A percentile compares a stretch with the other conserved stretches of the same genome.
Evolutionary conservation across 2,888 invertebrate genomes (phyloP).

Genomic region (Nowickia ferox): DNA sequence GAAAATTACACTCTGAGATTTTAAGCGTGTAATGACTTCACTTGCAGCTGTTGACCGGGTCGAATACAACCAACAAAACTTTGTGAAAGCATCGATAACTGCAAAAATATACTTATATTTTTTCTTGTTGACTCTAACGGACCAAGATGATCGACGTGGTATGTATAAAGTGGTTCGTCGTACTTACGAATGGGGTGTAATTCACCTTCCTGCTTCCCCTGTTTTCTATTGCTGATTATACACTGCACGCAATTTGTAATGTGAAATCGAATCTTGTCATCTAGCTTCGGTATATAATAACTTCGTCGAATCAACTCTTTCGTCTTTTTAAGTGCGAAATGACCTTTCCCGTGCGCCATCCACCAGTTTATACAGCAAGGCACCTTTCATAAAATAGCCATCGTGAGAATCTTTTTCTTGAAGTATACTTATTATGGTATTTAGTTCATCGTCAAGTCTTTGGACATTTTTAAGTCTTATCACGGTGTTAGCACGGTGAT

Average conservation of each 20-base stretch:
- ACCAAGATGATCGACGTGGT: not conserved
- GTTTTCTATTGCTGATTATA: not conserved
- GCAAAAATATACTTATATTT: not conserved
- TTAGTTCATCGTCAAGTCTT: conserved; percentile 67
- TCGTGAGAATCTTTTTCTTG: conserved; percentile 50
- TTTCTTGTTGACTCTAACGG: not conserved
- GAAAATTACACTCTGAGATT: conserved; percentile 76
- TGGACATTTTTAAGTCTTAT: conserved; percentile 60
- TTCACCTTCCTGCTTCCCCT: not conserved
- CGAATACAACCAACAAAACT: conserved; percentile 9
- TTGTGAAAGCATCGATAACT: not conserved
- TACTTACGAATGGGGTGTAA: no score
- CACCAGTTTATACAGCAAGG: no score
- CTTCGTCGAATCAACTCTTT: not conserved
- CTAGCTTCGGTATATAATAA: not conserved
- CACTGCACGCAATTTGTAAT: not conserved
- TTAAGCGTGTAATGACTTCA: not conserved
- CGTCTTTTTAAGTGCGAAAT: not conserved
- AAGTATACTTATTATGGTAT: conserved; percentile 61
- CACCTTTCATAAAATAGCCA: conserved; percentile 70
- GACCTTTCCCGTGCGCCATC: conserved; percentile 67
- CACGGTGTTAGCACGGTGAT: conserved; percentile 70
- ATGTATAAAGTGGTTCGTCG: not conserved
- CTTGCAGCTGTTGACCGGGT: not conserved
- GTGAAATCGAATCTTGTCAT: not conserved